Conservation (phyloP, 2,797 vertebrate species). For the Onychomys leucogaster region DNA sequence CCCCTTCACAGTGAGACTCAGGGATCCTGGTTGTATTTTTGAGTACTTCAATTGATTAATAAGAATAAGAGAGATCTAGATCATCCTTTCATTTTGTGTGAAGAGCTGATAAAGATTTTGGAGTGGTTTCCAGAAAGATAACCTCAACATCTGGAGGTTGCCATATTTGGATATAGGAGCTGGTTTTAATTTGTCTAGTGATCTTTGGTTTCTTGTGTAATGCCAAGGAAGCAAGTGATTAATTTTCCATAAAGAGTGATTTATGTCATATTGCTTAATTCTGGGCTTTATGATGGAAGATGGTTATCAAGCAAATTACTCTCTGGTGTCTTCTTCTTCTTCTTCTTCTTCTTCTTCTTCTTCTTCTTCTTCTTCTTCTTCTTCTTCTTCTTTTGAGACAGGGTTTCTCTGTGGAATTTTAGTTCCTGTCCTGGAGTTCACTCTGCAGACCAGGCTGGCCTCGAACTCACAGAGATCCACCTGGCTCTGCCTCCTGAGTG, state of each 20-base stretch:
- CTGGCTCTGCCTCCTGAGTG: no score
- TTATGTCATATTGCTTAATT: constrained; percentile 58
- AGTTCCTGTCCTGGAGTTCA: no score
- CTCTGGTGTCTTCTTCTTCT: not conserved
- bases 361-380: no score
- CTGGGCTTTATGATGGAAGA: constrained; percentile 40
- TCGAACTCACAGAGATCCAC: no score
- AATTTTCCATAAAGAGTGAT: constrained; percentile 1
- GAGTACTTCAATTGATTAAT: not conserved
- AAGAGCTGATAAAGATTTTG: constrained; percentile 49
- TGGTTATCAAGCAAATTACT: constrained; percentile 3
- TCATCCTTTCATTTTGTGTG: constrained; percentile 27
- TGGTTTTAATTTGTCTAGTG: constrained; percentile 64
- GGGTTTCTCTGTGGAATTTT: no score
- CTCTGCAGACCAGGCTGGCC: no score
- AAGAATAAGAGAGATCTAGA: not conserved
- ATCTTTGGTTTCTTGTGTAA: constrained; percentile 41
- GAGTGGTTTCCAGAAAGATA: constrained; percentile 28
- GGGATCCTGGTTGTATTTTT: constrained; percentile 41
- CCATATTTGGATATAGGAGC: constrained; percentile 43
- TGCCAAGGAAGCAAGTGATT: not conserved
- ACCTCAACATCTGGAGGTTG: not conserved
- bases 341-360: no score
- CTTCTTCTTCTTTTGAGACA: no score
- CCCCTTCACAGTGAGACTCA: no score